Conservation (phyloP, 2,113 vertebrate species). For the Epinephelus fuscoguttatus region DNA sequence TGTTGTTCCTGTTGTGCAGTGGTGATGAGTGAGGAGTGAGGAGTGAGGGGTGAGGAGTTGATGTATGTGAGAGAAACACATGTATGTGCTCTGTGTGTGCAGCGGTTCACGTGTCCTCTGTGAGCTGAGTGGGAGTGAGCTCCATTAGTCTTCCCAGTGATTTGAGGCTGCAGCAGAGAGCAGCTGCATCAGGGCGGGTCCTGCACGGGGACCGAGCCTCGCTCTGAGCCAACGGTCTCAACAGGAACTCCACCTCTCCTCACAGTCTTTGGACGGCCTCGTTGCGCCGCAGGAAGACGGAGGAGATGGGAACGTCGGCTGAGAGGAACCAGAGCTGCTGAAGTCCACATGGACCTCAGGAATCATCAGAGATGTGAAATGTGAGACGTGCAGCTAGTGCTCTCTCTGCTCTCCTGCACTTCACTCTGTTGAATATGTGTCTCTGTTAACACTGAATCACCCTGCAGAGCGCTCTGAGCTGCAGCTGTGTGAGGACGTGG, state of each 20-base stretch:
- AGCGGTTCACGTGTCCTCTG: conserved; percentile 5
- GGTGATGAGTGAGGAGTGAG: not conserved
- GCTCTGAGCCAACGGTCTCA: conserved; percentile 42
- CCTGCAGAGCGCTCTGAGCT: no score
- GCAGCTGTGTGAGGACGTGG: no score
- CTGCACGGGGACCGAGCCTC: conserved; percentile 2
- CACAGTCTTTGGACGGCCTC: not conserved
- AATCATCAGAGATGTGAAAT: not conserved
- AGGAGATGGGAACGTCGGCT: conserved; percentile 14
- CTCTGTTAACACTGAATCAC: no score
- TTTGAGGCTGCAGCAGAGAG: conserved; percentile 35
- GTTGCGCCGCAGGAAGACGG: not conserved
- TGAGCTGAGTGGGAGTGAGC: conserved; percentile 37
- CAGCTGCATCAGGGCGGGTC: conserved; percentile 77
- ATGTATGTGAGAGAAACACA: not conserved
- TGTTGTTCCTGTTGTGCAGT: no score
- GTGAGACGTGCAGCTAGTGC: not conserved
- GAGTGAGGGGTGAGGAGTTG: not conserved
- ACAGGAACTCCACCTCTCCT: conserved; percentile 39
- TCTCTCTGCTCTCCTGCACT: no score
- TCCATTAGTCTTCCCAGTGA: conserved; percentile 18
- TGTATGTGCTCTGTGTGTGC: not conserved
- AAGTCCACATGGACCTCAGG: conserved; percentile 1
- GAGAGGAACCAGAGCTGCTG: not conserved
- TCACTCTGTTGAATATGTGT: no score